phyloP scores from a whole-genome alignment of 2,113 vertebrate species.

The Trematomus loennbergii region DNA sequence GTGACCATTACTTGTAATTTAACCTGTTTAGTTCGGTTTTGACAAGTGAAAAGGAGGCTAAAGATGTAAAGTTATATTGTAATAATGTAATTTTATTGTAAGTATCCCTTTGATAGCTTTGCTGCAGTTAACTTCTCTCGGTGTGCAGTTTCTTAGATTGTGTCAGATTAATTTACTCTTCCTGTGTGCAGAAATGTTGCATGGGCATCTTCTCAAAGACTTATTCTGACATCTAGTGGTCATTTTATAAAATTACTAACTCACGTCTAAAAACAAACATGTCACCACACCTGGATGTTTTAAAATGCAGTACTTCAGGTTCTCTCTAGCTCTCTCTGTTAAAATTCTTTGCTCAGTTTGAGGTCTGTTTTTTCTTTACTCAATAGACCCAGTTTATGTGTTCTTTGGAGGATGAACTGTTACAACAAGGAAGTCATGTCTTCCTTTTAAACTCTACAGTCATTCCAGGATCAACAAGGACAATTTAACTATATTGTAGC shows the following conservation, averaged over 20 bases:
- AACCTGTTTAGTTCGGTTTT: too few species aligned
- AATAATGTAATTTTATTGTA: too few species aligned
- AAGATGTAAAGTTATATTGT: too few species aligned
- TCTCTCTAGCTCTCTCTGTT: background rate
- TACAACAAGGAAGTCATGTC: background rate
- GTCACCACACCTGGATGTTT: constrained; percentile 11
- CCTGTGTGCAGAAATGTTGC: background rate
- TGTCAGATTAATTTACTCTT: too few species aligned
- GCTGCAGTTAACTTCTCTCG: too few species aligned
- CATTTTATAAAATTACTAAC: background rate
- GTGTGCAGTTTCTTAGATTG: background rate
- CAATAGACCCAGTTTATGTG: background rate
- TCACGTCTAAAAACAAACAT: background rate
- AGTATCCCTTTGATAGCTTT: too few species aligned
- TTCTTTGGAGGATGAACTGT: background rate
- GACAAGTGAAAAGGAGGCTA: too few species aligned
- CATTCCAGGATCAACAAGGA: background rate
- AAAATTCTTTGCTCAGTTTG: background rate
- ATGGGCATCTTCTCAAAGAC: constrained; percentile 6
- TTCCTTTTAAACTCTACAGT: background rate
- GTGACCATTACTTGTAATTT: too few species aligned
- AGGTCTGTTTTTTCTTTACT: constrained; percentile 9
- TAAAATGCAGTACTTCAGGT: background rate
- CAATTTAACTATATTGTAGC: too few species aligned
- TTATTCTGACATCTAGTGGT: constrained; percentile 75